These are phyloP conservation scores for Chelonoidis abingdonii DNA, from an alignment of 2,113 vertebrate species.

Conservation along the genomic window DNA sequence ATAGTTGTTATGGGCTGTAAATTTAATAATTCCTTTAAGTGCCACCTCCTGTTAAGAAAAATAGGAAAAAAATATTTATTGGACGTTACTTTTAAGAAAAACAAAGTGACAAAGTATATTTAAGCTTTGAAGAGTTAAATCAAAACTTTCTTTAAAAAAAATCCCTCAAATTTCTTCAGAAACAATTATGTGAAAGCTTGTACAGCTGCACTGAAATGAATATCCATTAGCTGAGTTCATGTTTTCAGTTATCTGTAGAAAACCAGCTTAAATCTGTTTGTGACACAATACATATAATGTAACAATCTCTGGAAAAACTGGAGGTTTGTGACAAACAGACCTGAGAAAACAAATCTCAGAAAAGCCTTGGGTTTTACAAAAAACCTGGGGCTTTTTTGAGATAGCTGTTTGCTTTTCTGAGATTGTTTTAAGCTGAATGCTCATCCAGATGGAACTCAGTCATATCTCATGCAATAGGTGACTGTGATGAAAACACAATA, in stretches of 20 bases:
- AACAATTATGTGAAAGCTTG: neutral
- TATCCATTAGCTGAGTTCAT: neutral
- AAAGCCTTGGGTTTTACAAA: constrained; percentile 56
- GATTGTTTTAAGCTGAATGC: constrained; percentile 42
- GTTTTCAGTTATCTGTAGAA: constrained; percentile 29
- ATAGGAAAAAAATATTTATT: neutral
- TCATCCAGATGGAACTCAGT: constrained; percentile 14
- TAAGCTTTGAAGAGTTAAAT: neutral
- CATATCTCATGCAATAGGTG: neutral
- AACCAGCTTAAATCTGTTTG: neutral
- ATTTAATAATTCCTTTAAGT: neutral
- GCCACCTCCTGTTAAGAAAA: neutral
- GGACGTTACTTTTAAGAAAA: neutral
- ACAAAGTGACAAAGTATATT: neutral
- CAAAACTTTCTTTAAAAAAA: neutral
- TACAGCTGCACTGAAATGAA: neutral
- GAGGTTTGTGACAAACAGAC: constrained; percentile 15
- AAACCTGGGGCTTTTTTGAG: neutral
- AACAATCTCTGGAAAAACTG: neutral
- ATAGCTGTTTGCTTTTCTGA: constrained; percentile 37
- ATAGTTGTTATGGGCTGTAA: neutral
- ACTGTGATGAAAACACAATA: neutral
- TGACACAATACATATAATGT: neutral
- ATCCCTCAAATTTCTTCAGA: neutral
- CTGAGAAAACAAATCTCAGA: constrained; percentile 53